Conservation (phyloP, 2,888 invertebrate species). For the Eilema caniola region DNA sequence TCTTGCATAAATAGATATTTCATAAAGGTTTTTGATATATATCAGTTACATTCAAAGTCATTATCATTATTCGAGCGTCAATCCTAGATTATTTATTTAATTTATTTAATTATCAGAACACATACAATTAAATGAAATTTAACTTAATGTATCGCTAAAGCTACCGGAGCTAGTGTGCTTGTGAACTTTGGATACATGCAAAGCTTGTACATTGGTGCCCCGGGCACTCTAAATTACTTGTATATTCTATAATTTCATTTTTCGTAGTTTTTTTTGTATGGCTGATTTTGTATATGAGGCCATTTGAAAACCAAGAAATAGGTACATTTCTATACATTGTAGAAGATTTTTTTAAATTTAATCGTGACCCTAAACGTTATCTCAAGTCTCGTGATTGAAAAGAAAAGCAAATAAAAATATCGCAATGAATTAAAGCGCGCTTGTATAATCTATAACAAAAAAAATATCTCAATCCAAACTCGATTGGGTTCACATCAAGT, state of each 20-base stretch:
- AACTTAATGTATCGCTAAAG: no score
- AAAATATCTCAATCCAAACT: constrained; percentile 45
- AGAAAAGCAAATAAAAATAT: constrained; percentile 38
- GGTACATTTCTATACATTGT: no score
- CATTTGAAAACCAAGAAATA: no score
- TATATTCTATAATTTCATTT: neutral
- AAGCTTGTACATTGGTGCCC: neutral
- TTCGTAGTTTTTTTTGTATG: no score
- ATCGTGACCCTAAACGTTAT: neutral
- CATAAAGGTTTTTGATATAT: neutral
- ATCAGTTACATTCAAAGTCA: no score
- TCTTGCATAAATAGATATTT: constrained; percentile 19
- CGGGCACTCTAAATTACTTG: no score
- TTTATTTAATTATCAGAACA: no score
- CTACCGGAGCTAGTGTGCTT: no score
- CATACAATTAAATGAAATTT: no score
- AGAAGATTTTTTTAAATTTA: neutral
- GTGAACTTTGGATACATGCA: no score
- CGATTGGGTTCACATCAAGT: constrained; percentile 44
- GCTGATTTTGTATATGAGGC: no score
- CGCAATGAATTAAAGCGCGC: constrained; percentile 37
- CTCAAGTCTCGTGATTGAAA: constrained; percentile 27
- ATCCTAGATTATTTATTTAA: neutral
- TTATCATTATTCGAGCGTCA: neutral
- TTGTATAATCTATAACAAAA: constrained; percentile 43